A percentile compares a stretch with the other conserved stretches of the same genome.
Evolutionary conservation across 2,888 invertebrate species (phyloP).

Genomic region (Dryomyza anilis): DNA sequence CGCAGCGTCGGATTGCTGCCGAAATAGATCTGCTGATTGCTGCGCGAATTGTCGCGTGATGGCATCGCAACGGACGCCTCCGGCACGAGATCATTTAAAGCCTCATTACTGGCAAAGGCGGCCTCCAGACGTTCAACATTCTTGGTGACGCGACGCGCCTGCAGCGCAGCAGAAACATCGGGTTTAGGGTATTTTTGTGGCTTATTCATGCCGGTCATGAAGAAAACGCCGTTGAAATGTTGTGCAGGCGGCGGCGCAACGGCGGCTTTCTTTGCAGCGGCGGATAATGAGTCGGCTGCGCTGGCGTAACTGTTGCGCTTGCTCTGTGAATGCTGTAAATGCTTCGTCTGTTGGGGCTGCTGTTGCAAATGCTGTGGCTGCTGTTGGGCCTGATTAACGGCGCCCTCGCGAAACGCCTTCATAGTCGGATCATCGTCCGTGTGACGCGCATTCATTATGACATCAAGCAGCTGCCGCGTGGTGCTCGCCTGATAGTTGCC

Average conservation of each 20-base stretch:
- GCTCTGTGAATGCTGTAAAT: conserved; percentile 6
- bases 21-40: conserved; percentile 59
- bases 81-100: conserved; percentile 55
- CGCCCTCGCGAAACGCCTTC: conserved; percentile 54
- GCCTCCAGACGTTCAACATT: conserved; percentile 78
- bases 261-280: conserved; percentile 1
- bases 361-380: not conserved
- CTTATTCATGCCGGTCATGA: conserved; percentile 64
- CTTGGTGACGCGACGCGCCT: conserved; percentile 71
- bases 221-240: conserved; percentile 68
- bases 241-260: conserved; percentile 49
- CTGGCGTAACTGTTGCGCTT: conserved; percentile 35
- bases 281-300: conserved; percentile 25
- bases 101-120: conserved; percentile 60
- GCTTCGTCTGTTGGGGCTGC: not conserved
- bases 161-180: conserved; percentile 63
- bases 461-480: conserved; percentile 67
- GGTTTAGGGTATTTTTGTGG: conserved; percentile 61
- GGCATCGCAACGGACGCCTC: conserved; percentile 72
- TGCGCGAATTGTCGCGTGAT: conserved; percentile 63
- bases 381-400: conserved; percentile 24
- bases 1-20: conserved; percentile 55
- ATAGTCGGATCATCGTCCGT: conserved; percentile 59
- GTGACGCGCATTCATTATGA: conserved; percentile 65
- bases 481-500: conserved; percentile 55